Conservation (phyloP, 2,797 vertebrate genomes). For the Ataeniobius toweri region DNA sequence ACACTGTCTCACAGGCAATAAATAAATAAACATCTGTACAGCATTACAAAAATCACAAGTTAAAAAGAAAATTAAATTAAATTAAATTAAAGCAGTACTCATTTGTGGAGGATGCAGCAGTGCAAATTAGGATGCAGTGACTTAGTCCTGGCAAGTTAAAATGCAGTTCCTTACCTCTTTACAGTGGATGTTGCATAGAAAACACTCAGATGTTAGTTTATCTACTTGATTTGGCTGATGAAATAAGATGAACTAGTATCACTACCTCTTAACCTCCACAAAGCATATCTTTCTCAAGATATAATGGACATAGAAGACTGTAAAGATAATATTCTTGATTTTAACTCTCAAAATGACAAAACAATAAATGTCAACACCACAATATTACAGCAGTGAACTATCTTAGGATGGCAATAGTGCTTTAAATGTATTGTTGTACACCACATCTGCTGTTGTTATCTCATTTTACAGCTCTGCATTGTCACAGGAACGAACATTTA, state of each 20-base stretch:
- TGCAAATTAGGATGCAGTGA: slow-evolving; percentile 56
- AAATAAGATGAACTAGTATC: slow-evolving; percentile 49
- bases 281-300: slow-evolving; percentile 27
- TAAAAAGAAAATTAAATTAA: slow-evolving; percentile 28
- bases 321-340: slow-evolving; percentile 14
- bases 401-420: slow-evolving; percentile 16
- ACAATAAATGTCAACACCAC: slow-evolving; percentile 12
- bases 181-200: slow-evolving; percentile 91
- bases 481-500: slow-evolving; percentile 14
- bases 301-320: slow-evolving; percentile 1
- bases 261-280: slow-evolving; percentile 47
- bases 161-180: slow-evolving; percentile 45
- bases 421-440: background rate
- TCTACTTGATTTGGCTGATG: slow-evolving; percentile 78
- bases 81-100: slow-evolving; percentile 52
- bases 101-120: slow-evolving; percentile 36
- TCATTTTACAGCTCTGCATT: slow-evolving; percentile 23
- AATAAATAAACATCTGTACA: slow-evolving; percentile 50
- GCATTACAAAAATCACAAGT: slow-evolving; percentile 41
- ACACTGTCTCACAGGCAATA: slow-evolving; percentile 51
- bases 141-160: slow-evolving; percentile 58
- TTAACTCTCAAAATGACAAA: slow-evolving; percentile 10
- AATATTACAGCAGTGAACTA: slow-evolving; percentile 17
- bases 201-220: slow-evolving; percentile 79
- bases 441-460: slow-evolving; percentile 1